Evolutionary conservation across 1,140 invertebrate genomes (phyloP).

Genomic region (Portunus trituberculatus): DNA sequence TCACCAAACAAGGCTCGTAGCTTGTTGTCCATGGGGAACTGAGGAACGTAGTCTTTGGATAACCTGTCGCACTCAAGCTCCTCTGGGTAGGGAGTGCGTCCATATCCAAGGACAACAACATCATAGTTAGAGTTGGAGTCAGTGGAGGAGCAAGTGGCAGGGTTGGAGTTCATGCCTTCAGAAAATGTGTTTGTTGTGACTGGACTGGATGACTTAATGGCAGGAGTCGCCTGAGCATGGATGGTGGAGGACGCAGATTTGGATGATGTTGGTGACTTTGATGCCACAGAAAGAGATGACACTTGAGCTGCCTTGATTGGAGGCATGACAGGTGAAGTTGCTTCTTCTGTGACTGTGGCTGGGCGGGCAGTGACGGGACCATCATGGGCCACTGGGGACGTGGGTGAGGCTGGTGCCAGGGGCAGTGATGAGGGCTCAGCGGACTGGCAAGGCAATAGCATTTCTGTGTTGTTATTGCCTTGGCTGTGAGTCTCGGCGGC

Average conservation of each 20-base stretch:
- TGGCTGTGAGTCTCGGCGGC: slow-evolving; percentile 64
- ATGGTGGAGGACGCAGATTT: slow-evolving; percentile 46
- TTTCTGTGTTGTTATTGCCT: slow-evolving; percentile 59
- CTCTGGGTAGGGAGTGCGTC: slow-evolving; percentile 85
- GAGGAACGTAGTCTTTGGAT: slow-evolving; percentile 86
- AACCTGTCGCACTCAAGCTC: slow-evolving; percentile 91
- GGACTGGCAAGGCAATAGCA: slow-evolving; percentile 61
- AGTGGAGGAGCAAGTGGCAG: slow-evolving; percentile 37
- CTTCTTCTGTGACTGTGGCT: slow-evolving; percentile 77
- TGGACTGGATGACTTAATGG: not conserved
- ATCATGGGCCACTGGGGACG: slow-evolving; percentile 70
- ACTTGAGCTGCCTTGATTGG: slow-evolving; percentile 39
- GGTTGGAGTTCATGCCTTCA: slow-evolving; percentile 1
- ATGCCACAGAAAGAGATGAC: slow-evolving; percentile 12
- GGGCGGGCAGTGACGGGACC: slow-evolving; percentile 76
- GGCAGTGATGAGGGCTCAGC: slow-evolving; percentile 23
- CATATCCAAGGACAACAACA: slow-evolving; percentile 73
- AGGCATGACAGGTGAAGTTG: not conserved
- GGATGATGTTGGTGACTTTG: slow-evolving; percentile 58
- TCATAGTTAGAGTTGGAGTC: slow-evolving; percentile 43
- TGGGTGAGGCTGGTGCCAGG: slow-evolving; percentile 57
- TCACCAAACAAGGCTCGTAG: slow-evolving; percentile 87
- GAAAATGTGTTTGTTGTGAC: slow-evolving; percentile 31
- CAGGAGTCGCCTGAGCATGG: not conserved
- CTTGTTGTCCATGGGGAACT: slow-evolving; percentile 84